A percentile compares a stretch with the other conserved stretches of the same genome.
These are phyloP conservation scores for Eilema depressum DNA, from an alignment of 2,888 invertebrate species.

Conservation along the genomic window DNA sequence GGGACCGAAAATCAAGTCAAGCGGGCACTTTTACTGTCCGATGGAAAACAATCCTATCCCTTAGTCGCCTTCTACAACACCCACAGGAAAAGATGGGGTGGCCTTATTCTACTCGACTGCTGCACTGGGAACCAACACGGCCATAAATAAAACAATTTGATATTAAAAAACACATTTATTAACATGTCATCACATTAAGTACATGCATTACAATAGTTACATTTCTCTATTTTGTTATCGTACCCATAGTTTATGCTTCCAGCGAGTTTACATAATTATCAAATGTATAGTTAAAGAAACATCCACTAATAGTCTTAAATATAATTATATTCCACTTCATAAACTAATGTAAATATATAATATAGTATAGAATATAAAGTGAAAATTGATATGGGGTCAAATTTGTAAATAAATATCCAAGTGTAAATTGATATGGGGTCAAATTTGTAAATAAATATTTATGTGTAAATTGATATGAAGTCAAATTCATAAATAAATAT, in stretches of 20 bases:
- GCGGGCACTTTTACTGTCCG: too few species aligned
- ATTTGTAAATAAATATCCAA: constrained; percentile 28
- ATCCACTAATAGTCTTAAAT: constrained; percentile 44
- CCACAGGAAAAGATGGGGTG: too few species aligned
- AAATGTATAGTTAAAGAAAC: constrained; percentile 34
- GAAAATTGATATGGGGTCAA: constrained; percentile 47
- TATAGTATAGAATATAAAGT: constrained; percentile 38
- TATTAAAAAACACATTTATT: constrained; percentile 63
- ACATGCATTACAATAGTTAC: constrained; percentile 63
- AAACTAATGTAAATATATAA: constrained; percentile 38
- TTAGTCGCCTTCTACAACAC: too few species aligned
- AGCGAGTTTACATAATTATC: constrained; percentile 34
- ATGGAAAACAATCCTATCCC: too few species aligned
- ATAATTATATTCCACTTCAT: constrained; percentile 39
- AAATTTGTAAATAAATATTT: constrained; percentile 5
- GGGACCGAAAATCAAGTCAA: too few species aligned
- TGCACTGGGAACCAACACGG: too few species aligned
- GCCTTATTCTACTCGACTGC: too few species aligned
- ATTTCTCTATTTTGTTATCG: constrained; percentile 38
- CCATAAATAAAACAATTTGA: constrained; percentile 34
- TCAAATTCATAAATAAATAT: constrained; percentile 38
- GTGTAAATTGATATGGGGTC: constrained; percentile 15
- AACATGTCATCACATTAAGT: constrained; percentile 64
- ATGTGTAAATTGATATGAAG: constrained; percentile 46
- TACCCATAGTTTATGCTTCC: constrained; percentile 46